These are phyloP conservation scores for Melanotaenia nigrans DNA, from an alignment of 2,797 vertebrate species.

Conservation along the genomic window DNA sequence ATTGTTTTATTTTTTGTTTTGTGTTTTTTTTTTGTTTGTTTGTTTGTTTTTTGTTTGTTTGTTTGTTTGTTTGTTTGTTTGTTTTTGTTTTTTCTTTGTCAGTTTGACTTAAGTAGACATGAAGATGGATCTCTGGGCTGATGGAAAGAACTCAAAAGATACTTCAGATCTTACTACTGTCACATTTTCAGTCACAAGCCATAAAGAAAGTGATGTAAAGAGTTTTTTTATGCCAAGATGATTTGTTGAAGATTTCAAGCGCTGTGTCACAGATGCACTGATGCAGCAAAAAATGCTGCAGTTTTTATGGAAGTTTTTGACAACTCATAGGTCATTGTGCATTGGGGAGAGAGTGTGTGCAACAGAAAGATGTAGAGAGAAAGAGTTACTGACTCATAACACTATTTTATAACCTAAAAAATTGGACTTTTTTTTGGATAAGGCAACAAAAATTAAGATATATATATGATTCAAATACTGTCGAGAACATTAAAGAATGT, in stretches of 20 bases:
- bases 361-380: not conserved
- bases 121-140: constrained; percentile 9
- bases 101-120: constrained; percentile 3
- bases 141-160: constrained; percentile 8
- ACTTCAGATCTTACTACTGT: not conserved
- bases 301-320: constrained; percentile 25
- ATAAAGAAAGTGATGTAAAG: constrained; percentile 28
- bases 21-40: too few relatives aligned
- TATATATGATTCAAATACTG: constrained; percentile 1
- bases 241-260: constrained; percentile 28
- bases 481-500: not conserved
- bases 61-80: too few relatives aligned
- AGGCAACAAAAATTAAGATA: not conserved
- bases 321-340: constrained; percentile 13
- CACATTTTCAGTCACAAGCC: constrained; percentile 11
- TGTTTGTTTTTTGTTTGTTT: too few relatives aligned
- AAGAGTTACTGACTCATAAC: constrained; percentile 1
- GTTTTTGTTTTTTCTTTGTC: constrained; percentile 2
- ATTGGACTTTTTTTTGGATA: not conserved
- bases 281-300: constrained; percentile 11
- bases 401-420: constrained; percentile 6
- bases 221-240: constrained; percentile 26
- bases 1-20: not conserved
- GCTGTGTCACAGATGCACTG: constrained; percentile 6
- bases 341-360: not conserved